Percentiles rank a stretch among this genome's conserved stretches.
Conservation (phyloP, 1,140 invertebrate species). For the Zaprionus nigranus region DNA sequence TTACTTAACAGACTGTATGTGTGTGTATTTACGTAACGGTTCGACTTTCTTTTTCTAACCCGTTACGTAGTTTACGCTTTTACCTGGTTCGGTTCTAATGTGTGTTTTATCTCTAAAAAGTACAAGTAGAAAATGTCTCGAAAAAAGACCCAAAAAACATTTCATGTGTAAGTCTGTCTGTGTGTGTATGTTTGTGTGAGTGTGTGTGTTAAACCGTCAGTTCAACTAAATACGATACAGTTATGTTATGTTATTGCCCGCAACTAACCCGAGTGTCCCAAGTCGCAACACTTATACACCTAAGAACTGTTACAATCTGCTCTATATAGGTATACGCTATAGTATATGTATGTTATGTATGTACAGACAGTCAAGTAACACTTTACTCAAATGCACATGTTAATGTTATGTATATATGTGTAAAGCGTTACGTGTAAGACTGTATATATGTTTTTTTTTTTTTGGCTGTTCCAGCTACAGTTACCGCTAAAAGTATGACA, state of each 20-base stretch:
- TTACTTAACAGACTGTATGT: slow-evolving; percentile 33
- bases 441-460: slow-evolving; percentile 23
- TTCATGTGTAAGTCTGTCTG: slow-evolving; percentile 23
- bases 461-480: slow-evolving; percentile 62
- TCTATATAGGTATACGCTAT: slow-evolving; percentile 62
- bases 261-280: slow-evolving; percentile 43
- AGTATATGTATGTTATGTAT: slow-evolving; percentile 39
- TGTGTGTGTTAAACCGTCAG: slow-evolving; percentile 17
- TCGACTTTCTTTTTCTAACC: slow-evolving; percentile 13
- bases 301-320: slow-evolving; percentile 71
- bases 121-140: slow-evolving; percentile 69
- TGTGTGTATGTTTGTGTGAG: slow-evolving; percentile 16
- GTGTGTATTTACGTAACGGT: slow-evolving; percentile 64
- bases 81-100: slow-evolving; percentile 53
- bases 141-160: slow-evolving; percentile 43
- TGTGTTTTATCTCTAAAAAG: slow-evolving; percentile 64
- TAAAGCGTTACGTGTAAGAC: slow-evolving; percentile 43
- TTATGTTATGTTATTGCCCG: slow-evolving; percentile 34
- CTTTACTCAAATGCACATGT: no score
- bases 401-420: slow-evolving; percentile 56
- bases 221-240: slow-evolving; percentile 29
- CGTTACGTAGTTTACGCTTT: slow-evolving; percentile 53
- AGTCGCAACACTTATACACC: slow-evolving; percentile 75
- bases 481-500: slow-evolving; percentile 47
- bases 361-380: no score